Base-by-base conservation (phyloP, 2,113 vertebrate species). In the Panthera tigris region DNA sequence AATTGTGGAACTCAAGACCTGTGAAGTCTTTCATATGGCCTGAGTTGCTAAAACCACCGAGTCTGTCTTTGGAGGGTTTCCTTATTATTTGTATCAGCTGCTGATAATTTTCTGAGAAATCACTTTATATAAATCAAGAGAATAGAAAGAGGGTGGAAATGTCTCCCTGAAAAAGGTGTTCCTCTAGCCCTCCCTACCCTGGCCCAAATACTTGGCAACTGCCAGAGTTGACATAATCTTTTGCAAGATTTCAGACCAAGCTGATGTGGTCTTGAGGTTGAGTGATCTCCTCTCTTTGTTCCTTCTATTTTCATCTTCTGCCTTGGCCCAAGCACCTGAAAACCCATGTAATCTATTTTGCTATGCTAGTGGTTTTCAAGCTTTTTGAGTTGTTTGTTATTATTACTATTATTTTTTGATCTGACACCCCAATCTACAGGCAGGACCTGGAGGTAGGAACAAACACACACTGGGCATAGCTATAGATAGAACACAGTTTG, bases 301-400 rank as follows among this genome's bases (percentile, higher is more conserved):
- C 61, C 93, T 92, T 91, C 79, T 13, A 4, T 96, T 96, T 84
- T 96, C 14, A 3, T 88, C 81, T 90, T 97, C 78, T 76, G 57
- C 50, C 76, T 95, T 95, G 96, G 92, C 66, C n/a, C 1, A 41
- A 96, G 83, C 69, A 90, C 88, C 69, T 96, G 86, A 84, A 86
- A 96, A 90, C 36, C 55, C 83, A 19, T 61, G 79, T 94, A 96
- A 95, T 92, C 31, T 48, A 39, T 83, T 89, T 84, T 86, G 91
- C 73, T 66, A 6, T 79, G 27, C 29, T 76, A n/a, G 82, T 84
- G 80, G 50, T 81, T 96, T 91, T 92, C 36, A 80, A 69, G 57
- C 7, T 87, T 82, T 94, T 27, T 78, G 63, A 45, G 14, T 31
- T 84, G 71, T 33, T 88, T 84, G 27, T 91, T 94, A n/a, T 39